These are phyloP conservation scores for Sebastes taczanowskii DNA, from an alignment of 2,797 vertebrate species.

Conservation along the genomic window DNA sequence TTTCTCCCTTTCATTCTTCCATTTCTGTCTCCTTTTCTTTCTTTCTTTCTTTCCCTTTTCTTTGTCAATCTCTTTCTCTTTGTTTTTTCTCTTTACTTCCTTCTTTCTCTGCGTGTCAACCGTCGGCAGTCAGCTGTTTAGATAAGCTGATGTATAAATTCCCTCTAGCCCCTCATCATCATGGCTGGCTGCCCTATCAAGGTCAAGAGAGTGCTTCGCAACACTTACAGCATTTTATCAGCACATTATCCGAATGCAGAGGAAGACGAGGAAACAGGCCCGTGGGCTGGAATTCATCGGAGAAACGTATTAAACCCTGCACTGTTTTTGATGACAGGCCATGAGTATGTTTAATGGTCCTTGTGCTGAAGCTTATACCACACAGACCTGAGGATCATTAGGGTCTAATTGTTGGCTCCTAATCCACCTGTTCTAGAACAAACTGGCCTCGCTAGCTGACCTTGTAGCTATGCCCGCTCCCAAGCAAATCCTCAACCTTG, in stretches of 20 bases:
- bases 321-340: conserved; percentile 57
- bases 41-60: neutral
- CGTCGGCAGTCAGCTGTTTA: conserved; percentile 46
- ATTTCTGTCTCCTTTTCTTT: neutral
- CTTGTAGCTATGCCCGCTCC: conserved; percentile 25
- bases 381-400: conserved; percentile 54
- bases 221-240: conserved; percentile 72
- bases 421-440: conserved; percentile 31
- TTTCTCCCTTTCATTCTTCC: neutral
- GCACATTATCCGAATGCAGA: conserved; percentile 51
- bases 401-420: conserved; percentile 47
- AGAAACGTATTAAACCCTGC: conserved; percentile 51
- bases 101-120: conserved; percentile 9
- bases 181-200: conserved; percentile 73
- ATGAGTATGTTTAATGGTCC: conserved; percentile 53
- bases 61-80: neutral
- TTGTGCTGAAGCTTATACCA: conserved; percentile 32
- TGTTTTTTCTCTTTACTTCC: neutral
- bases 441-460: conserved; percentile 30
- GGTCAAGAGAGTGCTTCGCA: conserved; percentile 69
- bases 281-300: conserved; percentile 29
- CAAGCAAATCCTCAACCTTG: conserved; percentile 57
- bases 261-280: conserved; percentile 32
- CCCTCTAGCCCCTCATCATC: conserved; percentile 49
- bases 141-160: conserved; percentile 68